A percentile compares a stretch with the other conserved stretches of the same genome.
These are phyloP conservation scores for Ecdyonurus torrentis DNA, from an alignment of 2,888 invertebrate species.

Conservation along the genomic window DNA sequence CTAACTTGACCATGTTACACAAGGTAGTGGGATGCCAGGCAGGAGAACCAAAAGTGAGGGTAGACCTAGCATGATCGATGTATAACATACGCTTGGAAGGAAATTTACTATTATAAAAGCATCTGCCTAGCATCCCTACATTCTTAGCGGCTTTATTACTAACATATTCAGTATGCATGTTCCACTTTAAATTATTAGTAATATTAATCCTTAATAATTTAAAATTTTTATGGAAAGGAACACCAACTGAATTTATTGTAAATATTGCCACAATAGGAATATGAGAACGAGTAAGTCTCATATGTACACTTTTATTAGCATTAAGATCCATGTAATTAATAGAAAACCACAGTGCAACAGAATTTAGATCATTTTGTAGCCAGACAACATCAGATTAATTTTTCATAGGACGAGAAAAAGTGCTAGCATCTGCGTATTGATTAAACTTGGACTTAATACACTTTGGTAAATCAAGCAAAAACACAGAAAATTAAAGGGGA, in stretches of 20 bases:
- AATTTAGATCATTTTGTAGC: not conserved
- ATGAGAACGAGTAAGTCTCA: not conserved
- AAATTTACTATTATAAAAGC: not conserved
- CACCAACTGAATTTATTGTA: not conserved
- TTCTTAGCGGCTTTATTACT: not conserved
- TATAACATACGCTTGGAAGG: not conserved
- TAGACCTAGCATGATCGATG: not conserved
- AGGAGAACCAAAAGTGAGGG: not conserved
- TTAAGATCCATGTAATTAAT: not conserved
- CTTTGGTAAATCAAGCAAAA: not conserved
- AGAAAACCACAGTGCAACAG: not conserved
- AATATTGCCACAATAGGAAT: not conserved
- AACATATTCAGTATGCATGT: not conserved
- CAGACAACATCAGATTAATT: not conserved
- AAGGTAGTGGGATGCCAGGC: not conserved
- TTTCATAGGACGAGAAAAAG: not conserved
- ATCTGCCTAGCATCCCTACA: not conserved
- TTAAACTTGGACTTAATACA: not conserved
- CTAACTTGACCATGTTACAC: not conserved
- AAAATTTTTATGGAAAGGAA: not conserved
- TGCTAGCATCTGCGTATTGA: not conserved
- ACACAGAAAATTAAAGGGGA: not conserved
- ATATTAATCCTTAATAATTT: not conserved
- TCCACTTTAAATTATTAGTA: not conserved
- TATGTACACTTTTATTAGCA: not conserved